Percentiles rank a stretch among this genome's conserved stretches.
Conservation (phyloP, 2,113 vertebrate genomes). For the Vulpes vulpes region DNA sequence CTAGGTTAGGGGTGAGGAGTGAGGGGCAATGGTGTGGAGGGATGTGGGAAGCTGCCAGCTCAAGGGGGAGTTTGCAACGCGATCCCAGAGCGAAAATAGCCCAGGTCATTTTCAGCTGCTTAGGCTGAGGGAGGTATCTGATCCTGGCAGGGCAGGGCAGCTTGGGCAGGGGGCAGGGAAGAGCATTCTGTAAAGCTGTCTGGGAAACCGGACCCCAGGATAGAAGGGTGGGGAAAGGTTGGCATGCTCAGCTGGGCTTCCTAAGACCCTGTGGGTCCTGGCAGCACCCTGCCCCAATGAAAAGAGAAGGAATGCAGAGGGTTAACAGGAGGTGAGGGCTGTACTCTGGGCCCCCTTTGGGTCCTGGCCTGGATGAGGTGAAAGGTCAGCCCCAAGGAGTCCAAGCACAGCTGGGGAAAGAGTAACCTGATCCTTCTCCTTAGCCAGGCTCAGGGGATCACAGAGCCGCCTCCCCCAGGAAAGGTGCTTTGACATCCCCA, state of each 20-base stretch:
- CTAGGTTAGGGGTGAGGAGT: conserved; percentile 47
- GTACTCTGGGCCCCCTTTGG: conserved; percentile 74
- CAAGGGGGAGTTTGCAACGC: conserved; percentile 82
- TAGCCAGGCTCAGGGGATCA: conserved; percentile 73
- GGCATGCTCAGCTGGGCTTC: conserved; percentile 57
- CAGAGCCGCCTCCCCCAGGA: conserved; percentile 73
- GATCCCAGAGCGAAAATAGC: conserved; percentile 84
- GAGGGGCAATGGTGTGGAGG: conserved; percentile 58
- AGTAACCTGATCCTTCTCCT: conserved; percentile 77
- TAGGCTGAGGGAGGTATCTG: conserved; percentile 81
- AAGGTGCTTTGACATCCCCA: conserved; percentile 81
- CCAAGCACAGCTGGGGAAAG: conserved; percentile 78
- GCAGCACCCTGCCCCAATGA: not conserved
- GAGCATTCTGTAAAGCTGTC: conserved; percentile 65
- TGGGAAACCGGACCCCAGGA: conserved; percentile 73
- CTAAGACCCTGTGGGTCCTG: conserved; percentile 39
- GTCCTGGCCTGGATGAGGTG: conserved; percentile 81
- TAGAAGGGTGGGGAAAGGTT: conserved; percentile 62
- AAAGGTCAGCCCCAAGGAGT: conserved; percentile 83
- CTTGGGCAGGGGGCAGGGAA: conserved; percentile 80
- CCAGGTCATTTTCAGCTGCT: conserved; percentile 86
- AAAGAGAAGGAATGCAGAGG: conserved; percentile 72
- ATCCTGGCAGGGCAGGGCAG: conserved; percentile 71
- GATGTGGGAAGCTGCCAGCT: conserved; percentile 71
- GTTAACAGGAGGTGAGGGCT: conserved; percentile 79